phyloP scores from a whole-genome alignment of 2,888 invertebrate species.

The Pelosia muscerda region DNA sequence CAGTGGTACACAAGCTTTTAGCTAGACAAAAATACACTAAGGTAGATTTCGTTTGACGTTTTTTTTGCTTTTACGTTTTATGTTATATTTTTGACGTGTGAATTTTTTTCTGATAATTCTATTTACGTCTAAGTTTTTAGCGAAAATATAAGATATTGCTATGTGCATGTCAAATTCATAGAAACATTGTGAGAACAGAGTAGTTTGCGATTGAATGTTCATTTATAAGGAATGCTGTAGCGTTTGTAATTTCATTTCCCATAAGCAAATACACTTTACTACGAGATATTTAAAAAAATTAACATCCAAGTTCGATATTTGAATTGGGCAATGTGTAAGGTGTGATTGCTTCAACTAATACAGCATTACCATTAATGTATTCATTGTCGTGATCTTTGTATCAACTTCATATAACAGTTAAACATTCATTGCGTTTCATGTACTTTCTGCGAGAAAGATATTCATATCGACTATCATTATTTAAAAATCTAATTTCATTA shows the following conservation, averaged over 20 bases:
- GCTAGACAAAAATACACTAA: slow-evolving; percentile 32
- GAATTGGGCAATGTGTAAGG: slow-evolving; percentile 4
- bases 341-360: slow-evolving; percentile 1
- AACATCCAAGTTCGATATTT: slow-evolving; percentile 6
- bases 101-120: slow-evolving; percentile 14
- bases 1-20: slow-evolving; percentile 24
- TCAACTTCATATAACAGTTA: slow-evolving; percentile 25
- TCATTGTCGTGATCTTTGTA: slow-evolving; percentile 19
- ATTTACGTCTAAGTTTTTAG: slow-evolving; percentile 17
- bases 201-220: slow-evolving; percentile 28
- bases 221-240: slow-evolving; percentile 37
- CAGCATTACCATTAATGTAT: not conserved
- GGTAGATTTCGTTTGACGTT: slow-evolving; percentile 23
- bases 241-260: slow-evolving; percentile 28
- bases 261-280: slow-evolving; percentile 1
- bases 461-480: slow-evolving; percentile 22
- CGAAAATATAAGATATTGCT: slow-evolving; percentile 20
- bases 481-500: not conserved
- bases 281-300: no score
- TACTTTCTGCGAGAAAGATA: slow-evolving; percentile 14
- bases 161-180: slow-evolving; percentile 59
- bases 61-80: slow-evolving; percentile 25
- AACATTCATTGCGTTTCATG: slow-evolving; percentile 20
- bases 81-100: slow-evolving; percentile 34
- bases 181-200: slow-evolving; percentile 14